These are phyloP conservation scores for Tokudaia tokunoshimensis DNA, from an alignment of 2,797 vertebrate genomes.

Conservation along the genomic window DNA sequence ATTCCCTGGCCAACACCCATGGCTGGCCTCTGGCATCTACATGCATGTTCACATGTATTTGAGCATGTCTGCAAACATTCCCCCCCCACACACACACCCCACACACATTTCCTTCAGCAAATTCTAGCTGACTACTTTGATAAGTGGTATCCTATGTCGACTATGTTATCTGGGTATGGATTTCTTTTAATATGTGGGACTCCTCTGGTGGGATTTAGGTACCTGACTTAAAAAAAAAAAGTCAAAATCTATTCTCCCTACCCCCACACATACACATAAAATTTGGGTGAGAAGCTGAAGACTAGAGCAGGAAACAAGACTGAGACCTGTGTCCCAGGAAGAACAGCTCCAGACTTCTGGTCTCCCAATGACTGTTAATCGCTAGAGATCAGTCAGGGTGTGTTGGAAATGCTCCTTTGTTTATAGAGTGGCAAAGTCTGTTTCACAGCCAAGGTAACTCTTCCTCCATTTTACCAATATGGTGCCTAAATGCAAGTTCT, in stretches of 20 bases:
- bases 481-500: neutral
- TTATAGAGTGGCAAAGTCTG: neutral
- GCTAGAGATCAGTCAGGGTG: neutral
- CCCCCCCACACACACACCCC: neutral
- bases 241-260: neutral
- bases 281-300: neutral
- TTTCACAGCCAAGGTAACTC: neutral
- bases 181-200: conserved; percentile 42
- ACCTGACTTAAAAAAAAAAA: conserved; percentile 3
- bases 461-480: neutral
- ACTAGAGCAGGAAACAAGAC: neutral
- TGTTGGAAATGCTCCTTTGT: neutral
- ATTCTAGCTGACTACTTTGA: neutral
- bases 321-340: neutral
- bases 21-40: neutral
- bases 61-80: no score
- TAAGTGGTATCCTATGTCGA: neutral
- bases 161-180: conserved; percentile 42
- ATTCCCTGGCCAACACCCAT: neutral
- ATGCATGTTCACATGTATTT: neutral
- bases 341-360: neutral
- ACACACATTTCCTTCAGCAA: neutral
- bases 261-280: neutral
- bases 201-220: neutral
- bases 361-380: neutral